Conservation (phyloP, 2,113 vertebrate species). For the Scomber colias region DNA sequence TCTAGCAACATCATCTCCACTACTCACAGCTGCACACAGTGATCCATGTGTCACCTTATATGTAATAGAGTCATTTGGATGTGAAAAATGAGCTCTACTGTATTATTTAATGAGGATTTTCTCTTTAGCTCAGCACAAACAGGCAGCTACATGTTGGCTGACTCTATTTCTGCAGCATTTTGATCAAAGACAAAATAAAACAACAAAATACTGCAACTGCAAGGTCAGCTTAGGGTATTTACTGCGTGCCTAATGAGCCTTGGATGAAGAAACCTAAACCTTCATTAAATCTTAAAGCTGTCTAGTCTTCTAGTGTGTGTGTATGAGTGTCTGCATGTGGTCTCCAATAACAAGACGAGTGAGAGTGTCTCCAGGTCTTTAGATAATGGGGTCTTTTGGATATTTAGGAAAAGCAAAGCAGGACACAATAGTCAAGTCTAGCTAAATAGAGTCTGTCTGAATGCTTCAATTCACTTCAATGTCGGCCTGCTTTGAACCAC, state of each 20-base stretch:
- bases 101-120: conserved; percentile 61
- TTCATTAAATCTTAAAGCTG: conserved; percentile 84
- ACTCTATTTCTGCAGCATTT: not conserved
- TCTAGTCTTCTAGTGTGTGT: conserved; percentile 58
- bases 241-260: conserved; percentile 59
- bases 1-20: not conserved
- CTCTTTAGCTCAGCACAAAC: not conserved
- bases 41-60: conserved; percentile 16
- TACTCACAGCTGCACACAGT: not conserved
- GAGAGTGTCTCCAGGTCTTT: conserved; percentile 73
- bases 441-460: not conserved
- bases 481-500: not conserved
- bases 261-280: conserved; percentile 75
- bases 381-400: conserved; percentile 30
- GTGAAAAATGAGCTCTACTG: conserved; percentile 67
- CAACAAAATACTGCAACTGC: not conserved
- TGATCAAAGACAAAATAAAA: not conserved
- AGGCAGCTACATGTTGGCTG: not conserved
- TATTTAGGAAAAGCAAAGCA: conserved; percentile 16
- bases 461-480: not conserved
- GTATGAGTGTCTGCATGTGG: conserved; percentile 38
- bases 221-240: conserved; percentile 27
- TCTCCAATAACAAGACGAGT: conserved; percentile 71
- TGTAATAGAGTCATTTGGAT: conserved; percentile 72
- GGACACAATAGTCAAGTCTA: too few relatives aligned